phyloP scores from a whole-genome alignment of 2,113 vertebrate species.

The Rhea pennata region DNA sequence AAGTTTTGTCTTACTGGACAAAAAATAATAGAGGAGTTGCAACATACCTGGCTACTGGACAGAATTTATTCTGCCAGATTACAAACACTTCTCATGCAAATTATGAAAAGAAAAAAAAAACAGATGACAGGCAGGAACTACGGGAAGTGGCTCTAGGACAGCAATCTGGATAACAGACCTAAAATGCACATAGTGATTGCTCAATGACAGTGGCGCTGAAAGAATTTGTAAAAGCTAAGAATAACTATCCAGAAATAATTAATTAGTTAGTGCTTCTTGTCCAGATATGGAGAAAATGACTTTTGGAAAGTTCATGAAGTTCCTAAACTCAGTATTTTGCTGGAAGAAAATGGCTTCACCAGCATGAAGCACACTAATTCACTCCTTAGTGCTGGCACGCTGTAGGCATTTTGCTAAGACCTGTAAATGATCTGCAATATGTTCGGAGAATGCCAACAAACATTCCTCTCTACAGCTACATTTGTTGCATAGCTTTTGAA shows the following conservation, averaged over 20 bases:
- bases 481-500: slow-evolving; percentile 15
- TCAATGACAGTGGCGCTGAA: neutral
- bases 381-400: neutral
- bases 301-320: neutral
- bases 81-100: slow-evolving; percentile 38
- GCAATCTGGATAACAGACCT: neutral
- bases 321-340: neutral
- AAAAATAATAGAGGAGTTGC: neutral
- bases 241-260: slow-evolving; percentile 10
- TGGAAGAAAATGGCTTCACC: slow-evolving; percentile 1
- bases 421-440: slow-evolving; percentile 36
- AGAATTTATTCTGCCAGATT: neutral
- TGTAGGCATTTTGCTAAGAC: slow-evolving; percentile 38
- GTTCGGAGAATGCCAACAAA: slow-evolving; percentile 28
- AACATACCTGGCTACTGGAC: neutral
- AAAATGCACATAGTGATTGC: neutral
- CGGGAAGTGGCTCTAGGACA: slow-evolving; percentile 22
- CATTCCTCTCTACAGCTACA: neutral
- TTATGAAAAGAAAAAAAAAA: neutral
- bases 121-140: neutral
- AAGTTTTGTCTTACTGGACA: neutral
- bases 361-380: neutral
- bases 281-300: neutral
- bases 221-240: slow-evolving; percentile 12
- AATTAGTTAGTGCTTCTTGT: neutral